Conservation (phyloP, 2,797 vertebrate species). For the Emydoidea blandingii region DNA sequence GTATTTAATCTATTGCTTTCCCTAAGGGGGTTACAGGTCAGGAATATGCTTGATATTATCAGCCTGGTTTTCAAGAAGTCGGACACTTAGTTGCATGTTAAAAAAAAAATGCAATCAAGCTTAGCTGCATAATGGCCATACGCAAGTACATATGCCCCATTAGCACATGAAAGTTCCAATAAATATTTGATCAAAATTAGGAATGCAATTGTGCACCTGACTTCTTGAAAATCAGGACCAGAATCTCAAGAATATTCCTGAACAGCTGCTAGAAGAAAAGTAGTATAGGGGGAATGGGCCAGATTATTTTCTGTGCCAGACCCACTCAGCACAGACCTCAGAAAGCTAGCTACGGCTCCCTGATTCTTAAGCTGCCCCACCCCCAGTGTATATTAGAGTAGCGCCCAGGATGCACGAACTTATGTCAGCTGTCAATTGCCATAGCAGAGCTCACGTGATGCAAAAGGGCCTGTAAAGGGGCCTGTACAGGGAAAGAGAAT, state of each 20-base stretch:
- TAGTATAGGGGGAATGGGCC: background rate
- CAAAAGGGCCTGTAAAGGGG: background rate
- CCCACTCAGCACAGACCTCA: background rate
- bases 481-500: background rate
- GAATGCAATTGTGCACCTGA: fast-evolving
- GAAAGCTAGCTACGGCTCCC: background rate
- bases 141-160: background rate
- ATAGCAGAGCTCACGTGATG: background rate
- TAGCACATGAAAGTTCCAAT: background rate
- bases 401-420: background rate
- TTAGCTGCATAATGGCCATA: background rate
- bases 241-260: background rate
- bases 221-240: background rate
- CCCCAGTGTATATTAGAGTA: background rate
- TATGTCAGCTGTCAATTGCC: background rate
- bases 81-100: background rate
- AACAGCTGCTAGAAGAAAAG: background rate
- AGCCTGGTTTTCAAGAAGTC: background rate
- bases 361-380: background rate
- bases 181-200: background rate
- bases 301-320: background rate
- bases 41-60: background rate
- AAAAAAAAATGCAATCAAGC: background rate
- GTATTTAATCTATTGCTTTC: background rate
- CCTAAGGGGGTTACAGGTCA: background rate